Evolutionary conservation across 2,113 vertebrate species (phyloP), one percentile per base, ranked within the genome.

Genomic region (Cephalopholis sonnerati): DNA sequence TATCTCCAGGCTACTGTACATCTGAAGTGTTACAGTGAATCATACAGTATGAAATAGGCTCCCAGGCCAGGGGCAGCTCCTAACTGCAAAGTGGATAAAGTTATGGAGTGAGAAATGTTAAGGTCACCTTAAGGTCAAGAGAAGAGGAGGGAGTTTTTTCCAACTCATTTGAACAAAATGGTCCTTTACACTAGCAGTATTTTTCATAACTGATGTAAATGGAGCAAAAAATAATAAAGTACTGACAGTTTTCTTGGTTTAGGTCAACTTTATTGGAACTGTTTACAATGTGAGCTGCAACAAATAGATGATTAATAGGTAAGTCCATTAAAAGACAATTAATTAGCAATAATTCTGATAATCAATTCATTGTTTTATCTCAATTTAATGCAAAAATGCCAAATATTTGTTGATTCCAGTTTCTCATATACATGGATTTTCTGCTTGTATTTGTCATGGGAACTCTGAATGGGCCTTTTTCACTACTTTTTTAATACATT

Each of bases 41-140:
- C 39, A 54, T 46, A 65, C 17, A 2, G 69, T 48, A 44, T 41
- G 41, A 75, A 71, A 79, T 41, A 29, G 53, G 58, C 71, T 74
- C 36, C 39, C 32, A 48, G 71, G 72, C 11, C 46, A 39, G 58
- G 5, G 57, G 55, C 27, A 5, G 78, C 85, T 75, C 57, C 46
- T 16, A 15, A 67, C 48, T 69, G 82, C 81, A 79, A 39, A 85
- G 66, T 75, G 73, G 59, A 61, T 74, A 87, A 93, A 90, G 86
- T 91, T 90, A 69, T 17, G 50, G n/a, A 68, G 63, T 15, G 72
- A 69, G 76, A 85, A 88, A 86, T 24, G 67, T 89, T 82, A 91
- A 93, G 92, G 93, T 94, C 93, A 93, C 65, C 18, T 71, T 81
- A 77, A 92, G 89, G 92, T 92, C 93, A 89, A 79, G 61, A 39